Percentiles rank a stretch among this genome's conserved stretches.
Evolutionary conservation across 2,888 invertebrate species (phyloP).

Genomic region (Mesochorus sp.): DNA sequence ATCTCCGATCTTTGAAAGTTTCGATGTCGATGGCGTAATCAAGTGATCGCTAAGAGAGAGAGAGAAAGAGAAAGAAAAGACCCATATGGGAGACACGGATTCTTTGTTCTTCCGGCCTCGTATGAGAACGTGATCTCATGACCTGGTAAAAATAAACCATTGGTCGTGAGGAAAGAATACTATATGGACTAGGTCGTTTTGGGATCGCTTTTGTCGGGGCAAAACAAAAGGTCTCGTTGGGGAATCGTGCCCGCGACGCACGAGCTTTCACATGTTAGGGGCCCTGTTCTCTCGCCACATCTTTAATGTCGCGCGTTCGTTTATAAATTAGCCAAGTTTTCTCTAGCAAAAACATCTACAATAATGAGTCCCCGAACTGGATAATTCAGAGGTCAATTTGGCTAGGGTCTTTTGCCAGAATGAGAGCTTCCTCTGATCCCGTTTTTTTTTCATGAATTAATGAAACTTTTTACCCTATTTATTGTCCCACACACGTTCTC

Average conservation of each 20-base stretch:
- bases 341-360: not conserved
- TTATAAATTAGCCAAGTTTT: constrained; percentile 31
- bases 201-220: constrained; percentile 34
- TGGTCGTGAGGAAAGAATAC: no score
- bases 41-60: not conserved
- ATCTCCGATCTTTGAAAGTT: constrained; percentile 27
- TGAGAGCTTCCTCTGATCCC: not conserved
- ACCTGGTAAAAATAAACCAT: not conserved
- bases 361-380: constrained; percentile 16
- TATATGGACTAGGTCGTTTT: constrained; percentile 15
- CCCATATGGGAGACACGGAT: no score
- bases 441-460: constrained; percentile 10
- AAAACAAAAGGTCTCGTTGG: constrained; percentile 25
- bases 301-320: constrained; percentile 39
- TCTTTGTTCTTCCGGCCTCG: no score
- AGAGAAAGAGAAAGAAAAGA: not conserved
- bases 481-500: no score
- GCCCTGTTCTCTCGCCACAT: constrained; percentile 8
- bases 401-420: not conserved
- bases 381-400: constrained; percentile 28
- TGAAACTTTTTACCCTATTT: not conserved
- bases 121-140: no score
- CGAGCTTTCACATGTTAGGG: not conserved
- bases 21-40: not conserved
- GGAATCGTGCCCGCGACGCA: no score